Conservation (phyloP, 2,113 vertebrate species). For the Otocyon megalotis region DNA sequence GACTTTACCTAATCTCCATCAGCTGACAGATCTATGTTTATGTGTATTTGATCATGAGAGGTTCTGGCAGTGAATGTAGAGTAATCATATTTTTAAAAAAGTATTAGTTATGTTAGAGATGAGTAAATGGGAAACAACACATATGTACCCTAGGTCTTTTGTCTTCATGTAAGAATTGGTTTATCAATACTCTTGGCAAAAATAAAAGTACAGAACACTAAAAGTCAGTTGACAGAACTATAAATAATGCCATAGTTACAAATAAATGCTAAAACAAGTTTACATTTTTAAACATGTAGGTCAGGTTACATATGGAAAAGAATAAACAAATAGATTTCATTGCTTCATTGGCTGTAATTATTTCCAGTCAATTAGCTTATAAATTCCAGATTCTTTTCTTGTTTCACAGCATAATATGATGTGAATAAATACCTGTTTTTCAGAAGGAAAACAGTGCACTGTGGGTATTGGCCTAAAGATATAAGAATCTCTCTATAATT, state of each 20-base stretch:
- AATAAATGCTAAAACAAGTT: constrained; percentile 80
- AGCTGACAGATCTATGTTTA: background rate
- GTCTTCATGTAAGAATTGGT: constrained; percentile 37
- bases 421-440: constrained; percentile 84
- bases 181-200: constrained; percentile 76
- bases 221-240: constrained; percentile 77
- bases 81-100: constrained; percentile 1
- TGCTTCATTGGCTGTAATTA: constrained; percentile 79
- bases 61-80: background rate
- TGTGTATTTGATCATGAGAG: constrained; percentile 5
- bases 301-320: constrained; percentile 77
- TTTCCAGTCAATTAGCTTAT: constrained; percentile 82
- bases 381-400: constrained; percentile 75
- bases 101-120: background rate
- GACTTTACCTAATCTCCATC: constrained; percentile 68
- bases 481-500: constrained; percentile 84
- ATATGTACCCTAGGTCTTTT: background rate
- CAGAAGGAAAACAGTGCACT: constrained; percentile 66
- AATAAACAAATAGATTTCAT: constrained; percentile 80
- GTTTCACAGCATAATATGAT: constrained; percentile 56
- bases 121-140: background rate
- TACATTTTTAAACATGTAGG: constrained; percentile 81
- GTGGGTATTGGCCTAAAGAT: constrained; percentile 64
- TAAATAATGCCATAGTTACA: constrained; percentile 83
- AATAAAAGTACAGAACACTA: constrained; percentile 58